Conservation (phyloP, 1,140 invertebrate genomes). For the Cyrtorhinus lividipennis region DNA sequence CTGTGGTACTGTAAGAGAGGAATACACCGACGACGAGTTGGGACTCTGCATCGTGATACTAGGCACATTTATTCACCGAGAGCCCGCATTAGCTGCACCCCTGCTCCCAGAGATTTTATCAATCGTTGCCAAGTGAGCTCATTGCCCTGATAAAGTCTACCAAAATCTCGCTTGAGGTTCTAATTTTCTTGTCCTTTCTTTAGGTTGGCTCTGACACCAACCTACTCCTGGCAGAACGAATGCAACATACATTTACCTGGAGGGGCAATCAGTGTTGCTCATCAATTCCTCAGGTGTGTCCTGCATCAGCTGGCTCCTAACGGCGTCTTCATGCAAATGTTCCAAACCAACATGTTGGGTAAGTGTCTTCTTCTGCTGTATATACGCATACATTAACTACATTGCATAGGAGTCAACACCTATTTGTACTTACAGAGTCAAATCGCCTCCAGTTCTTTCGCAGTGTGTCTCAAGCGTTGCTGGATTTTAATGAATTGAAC, state of each 20-base stretch:
- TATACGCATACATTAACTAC: no score
- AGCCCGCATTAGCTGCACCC: constrained; percentile 83
- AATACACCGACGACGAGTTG: constrained; percentile 94
- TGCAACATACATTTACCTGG: constrained; percentile 74
- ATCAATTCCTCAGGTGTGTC: constrained; percentile 92
- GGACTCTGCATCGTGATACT: constrained; percentile 86
- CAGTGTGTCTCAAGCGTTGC: constrained; percentile 77
- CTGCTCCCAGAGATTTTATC: constrained; percentile 82
- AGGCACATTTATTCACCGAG: constrained; percentile 89
- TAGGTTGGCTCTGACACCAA: constrained; percentile 55
- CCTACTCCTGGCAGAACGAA: constrained; percentile 84
- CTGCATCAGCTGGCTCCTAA: constrained; percentile 92
- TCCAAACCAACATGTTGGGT: constrained; percentile 76
- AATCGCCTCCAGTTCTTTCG: constrained; percentile 72
- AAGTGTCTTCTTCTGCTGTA: no score
- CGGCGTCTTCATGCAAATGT: constrained; percentile 91
- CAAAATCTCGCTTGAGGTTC: not conserved
- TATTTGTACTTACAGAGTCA: constrained; percentile 38
- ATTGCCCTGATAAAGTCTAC: not conserved
- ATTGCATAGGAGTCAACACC: no score
- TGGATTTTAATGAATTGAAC: constrained; percentile 95
- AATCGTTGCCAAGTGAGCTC: constrained; percentile 29
- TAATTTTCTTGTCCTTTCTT: not conserved
- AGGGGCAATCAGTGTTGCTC: constrained; percentile 78
- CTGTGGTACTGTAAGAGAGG: constrained; percentile 69